Evolutionary conservation across 2,888 invertebrate species (phyloP).

Genomic region (Trachelus stipa): DNA sequence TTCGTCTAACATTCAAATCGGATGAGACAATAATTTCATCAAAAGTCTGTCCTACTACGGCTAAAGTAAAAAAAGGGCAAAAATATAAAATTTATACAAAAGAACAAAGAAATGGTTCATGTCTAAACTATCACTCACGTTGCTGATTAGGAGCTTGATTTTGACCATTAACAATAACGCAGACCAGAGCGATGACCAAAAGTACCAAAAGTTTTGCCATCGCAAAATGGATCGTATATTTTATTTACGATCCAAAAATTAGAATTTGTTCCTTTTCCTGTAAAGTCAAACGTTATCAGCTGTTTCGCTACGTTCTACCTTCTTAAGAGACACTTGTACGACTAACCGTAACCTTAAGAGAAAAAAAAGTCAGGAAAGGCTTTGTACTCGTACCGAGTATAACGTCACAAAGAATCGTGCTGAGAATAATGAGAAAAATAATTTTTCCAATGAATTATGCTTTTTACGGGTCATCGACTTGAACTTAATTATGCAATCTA

Average conservation of each 20-base stretch:
- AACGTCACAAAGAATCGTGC: neutral
- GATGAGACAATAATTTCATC: conserved; percentile 67
- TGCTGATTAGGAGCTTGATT: conserved; percentile 51
- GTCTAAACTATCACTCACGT: conserved; percentile 47
- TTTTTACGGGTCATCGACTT: neutral
- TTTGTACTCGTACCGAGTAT: neutral
- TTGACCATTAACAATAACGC: conserved; percentile 57
- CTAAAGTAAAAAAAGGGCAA: conserved; percentile 33
- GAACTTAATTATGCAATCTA: neutral
- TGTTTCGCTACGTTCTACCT: neutral
- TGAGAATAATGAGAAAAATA: neutral
- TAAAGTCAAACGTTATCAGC: conserved; percentile 16
- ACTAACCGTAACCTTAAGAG: neutral
- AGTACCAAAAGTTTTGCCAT: conserved; percentile 57
- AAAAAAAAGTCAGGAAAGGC: neutral
- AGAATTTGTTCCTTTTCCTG: conserved; percentile 33
- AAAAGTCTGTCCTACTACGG: conserved; percentile 60
- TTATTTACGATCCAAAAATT: conserved; percentile 1
- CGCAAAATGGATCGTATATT: conserved; percentile 22
- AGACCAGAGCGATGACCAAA: conserved; percentile 51
- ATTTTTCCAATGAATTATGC: neutral
- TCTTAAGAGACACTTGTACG: neutral
- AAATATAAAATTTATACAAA: neutral
- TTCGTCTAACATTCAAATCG: conserved; percentile 59
- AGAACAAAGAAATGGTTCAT: neutral